These are phyloP conservation scores for Protonibea diacanthus DNA, from an alignment of 2,797 vertebrate genomes.

Conservation along the genomic window DNA sequence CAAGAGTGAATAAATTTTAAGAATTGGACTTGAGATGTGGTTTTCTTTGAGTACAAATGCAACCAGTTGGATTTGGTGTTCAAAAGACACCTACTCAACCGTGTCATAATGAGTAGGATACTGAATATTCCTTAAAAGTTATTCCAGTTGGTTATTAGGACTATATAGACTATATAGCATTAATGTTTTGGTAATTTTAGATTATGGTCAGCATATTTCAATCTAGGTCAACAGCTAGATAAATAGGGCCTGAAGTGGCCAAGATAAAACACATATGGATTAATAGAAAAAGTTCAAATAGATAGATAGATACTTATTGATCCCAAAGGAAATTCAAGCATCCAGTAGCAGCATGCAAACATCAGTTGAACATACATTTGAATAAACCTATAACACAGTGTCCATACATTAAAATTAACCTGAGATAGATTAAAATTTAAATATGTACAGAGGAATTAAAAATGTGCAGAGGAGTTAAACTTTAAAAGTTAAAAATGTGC, in stretches of 20 bases:
- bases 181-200: neutral
- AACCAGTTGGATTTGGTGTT: neutral
- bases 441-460: no score
- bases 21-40: conserved; percentile 5
- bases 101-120: neutral
- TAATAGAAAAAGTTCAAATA: no score
- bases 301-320: no score
- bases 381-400: no score
- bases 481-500: no score
- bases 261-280: neutral
- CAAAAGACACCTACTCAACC: neutral
- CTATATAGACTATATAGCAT: neutral
- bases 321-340: no score
- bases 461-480: no score
- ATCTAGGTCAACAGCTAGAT: neutral
- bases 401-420: no score
- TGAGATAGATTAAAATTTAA: no score
- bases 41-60: conserved; percentile 1
- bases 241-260: neutral
- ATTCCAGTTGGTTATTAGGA: neutral
- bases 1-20: conserved; percentile 59
- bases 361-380: no score
- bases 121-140: neutral
- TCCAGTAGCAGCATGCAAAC: no score
- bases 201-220: neutral